Base-by-base conservation (phyloP, 2,797 vertebrate species). In the Rhinogobio ventralis region DNA sequence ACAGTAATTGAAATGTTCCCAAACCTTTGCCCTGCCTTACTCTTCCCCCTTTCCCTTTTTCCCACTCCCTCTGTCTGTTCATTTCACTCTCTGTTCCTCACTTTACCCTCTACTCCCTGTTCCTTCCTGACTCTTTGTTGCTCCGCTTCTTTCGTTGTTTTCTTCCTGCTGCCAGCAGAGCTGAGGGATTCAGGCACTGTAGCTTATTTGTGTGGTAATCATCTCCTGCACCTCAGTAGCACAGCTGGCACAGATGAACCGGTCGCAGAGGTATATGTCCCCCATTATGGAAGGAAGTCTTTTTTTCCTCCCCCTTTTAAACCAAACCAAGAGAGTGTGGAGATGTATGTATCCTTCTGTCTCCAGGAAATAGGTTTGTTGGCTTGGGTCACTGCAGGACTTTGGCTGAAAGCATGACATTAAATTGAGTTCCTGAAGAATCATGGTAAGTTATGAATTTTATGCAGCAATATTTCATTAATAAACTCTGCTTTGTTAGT, bases 1-100 rank as follows among this genome's bases (percentile, higher is more conserved):
- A 89, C 91, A 89, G 91, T 94, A 94, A 94, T 94, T 94, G 93
- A 96, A 95, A 94, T 93, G 91, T 93, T 93, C 91, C 91, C 86
- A 91, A 82, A 91, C 87, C 89, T 87, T 77, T 84, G 25, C 75
- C 53, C 82, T 88, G 81, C 71, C 79, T 62, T 62, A 20, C 53
- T 75, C 60, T 64, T 81, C n/a, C 20, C 64, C 66, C 62, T 57
- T 60, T 15, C 49, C 45, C 72, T 53, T 28, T 74, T 51, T 79
- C 62, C 36, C 60, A 33, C 81, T 85, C 69, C 28, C 72, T 80
- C 74, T 36, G 23, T 79, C 69, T 72, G 39, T 81, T 84, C 73
- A 45, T 84, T 83, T 71, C 20, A 57, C 66, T 66, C 71, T 82
- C 78, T 86, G 73, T 84, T 76, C 82, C 49, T 76, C 67, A 53